Conservation (phyloP, 1,140 invertebrate genomes). For the Ptiloglossa arizonensis region DNA sequence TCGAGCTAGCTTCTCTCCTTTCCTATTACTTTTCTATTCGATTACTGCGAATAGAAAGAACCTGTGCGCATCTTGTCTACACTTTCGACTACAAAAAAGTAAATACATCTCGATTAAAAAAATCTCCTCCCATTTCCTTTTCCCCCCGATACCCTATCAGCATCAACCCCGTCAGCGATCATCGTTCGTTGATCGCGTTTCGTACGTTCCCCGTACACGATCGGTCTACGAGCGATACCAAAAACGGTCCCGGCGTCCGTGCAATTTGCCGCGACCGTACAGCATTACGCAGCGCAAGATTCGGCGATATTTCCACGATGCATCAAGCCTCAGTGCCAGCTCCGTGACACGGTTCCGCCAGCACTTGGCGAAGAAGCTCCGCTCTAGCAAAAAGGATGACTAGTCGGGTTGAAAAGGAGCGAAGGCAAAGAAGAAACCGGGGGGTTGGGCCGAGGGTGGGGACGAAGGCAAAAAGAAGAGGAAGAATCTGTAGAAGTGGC, state of each 20-base stretch:
- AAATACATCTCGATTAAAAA: too few species aligned
- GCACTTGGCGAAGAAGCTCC: constrained; percentile 53
- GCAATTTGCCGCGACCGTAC: constrained; percentile 23
- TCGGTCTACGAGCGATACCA: too few species aligned
- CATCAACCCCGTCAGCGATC: too few species aligned
- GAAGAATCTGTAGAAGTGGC: constrained; percentile 26
- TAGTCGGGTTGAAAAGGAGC: constrained; percentile 42
- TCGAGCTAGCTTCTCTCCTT: too few species aligned
- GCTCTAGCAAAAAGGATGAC: constrained; percentile 58
- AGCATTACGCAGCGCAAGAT: constrained; percentile 37
- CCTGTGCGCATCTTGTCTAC: too few species aligned
- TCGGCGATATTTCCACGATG: constrained; percentile 56
- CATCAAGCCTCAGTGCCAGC: constrained; percentile 59
- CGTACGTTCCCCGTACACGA: too few species aligned
- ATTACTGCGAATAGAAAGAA: too few species aligned
- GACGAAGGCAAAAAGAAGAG: constrained; percentile 23
- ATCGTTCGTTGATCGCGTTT: too few species aligned
- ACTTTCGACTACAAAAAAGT: too few species aligned
- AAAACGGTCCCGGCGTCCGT: not conserved
- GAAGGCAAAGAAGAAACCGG: constrained; percentile 14
- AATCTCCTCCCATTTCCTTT: too few species aligned
- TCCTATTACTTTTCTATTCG: too few species aligned
- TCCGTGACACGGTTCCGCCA: constrained; percentile 55
- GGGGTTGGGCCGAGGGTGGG: not conserved
- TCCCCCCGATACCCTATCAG: too few species aligned